Evolutionary conservation across 2,797 vertebrate species (phyloP), one percentile per base, ranked within the genome.

Genomic region (Telmatherina bonti): DNA sequence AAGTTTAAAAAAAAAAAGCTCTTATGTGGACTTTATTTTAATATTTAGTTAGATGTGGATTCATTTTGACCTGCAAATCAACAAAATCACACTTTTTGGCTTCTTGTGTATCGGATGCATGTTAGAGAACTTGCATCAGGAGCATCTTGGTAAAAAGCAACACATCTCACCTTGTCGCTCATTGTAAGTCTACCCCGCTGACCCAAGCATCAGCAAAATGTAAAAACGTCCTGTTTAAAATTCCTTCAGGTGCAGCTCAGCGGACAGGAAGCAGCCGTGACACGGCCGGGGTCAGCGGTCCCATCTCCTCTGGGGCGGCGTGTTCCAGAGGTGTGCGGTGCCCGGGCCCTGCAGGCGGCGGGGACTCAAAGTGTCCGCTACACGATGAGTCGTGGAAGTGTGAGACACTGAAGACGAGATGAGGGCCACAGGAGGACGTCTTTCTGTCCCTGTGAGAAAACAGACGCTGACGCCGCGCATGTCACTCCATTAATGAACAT

Each of bases 151-250:
- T 20, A n/a, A 0, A 15, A 43, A 54, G 54, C 18, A 5, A 33
- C 3, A 22, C 1, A 22, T 18, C 11, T 12, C 74, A 82, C 62
- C 71, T 63, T 55, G 69, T 72, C 61, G 27, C 63, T 76, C 71
- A 38, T 38, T 70, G 71, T 12, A 64, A 76, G 62, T 83, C 86
- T 12, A 35, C 47, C 38, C 9, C 5, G 55, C 55, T 49, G 79
- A 84, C 57, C n/a, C 55, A 53, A 62, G 60, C 63, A 15, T 68
- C 70, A 51, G 85, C 78, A 68, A 84, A 88, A 86, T 84, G 84
- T 80, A 84, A 88, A 88, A 74, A 45, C 0, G 0, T 0, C 51
- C 75, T 62, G 24, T 76, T 85, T 85, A 75, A 83, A 78, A 87
- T 86, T 84, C 81, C 56, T 64, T 52, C 55, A 5, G 0, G 62